phyloP scores from a whole-genome alignment of 1,140 invertebrate species.

The Calliopsis andreniformis region DNA sequence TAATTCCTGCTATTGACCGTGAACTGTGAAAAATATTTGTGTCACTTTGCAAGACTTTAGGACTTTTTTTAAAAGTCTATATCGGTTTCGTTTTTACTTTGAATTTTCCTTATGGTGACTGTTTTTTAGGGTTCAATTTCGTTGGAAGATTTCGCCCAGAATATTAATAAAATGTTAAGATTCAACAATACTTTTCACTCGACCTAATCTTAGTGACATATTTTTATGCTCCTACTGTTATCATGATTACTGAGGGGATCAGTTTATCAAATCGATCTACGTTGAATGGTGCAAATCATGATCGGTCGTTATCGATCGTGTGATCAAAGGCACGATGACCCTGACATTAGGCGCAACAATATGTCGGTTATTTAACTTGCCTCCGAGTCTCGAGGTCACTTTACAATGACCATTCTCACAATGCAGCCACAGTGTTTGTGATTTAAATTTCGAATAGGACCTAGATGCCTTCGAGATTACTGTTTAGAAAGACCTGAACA shows the following conservation, averaged over 20 bases:
- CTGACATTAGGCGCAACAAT: conserved; percentile 21
- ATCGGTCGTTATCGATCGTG: no score
- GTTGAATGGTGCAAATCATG: not conserved
- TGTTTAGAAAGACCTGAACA: conserved; percentile 16
- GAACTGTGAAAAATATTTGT: no score
- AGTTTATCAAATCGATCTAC: not conserved
- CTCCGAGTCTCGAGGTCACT: not conserved
- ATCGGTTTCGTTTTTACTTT: not conserved
- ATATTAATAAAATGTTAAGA: no score
- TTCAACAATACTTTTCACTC: no score
- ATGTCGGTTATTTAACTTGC: conserved; percentile 11
- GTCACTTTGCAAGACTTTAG: no score
- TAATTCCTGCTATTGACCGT: not conserved
- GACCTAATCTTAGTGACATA: no score
- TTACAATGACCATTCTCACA: conserved; percentile 5
- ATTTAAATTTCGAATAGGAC: conserved; percentile 22
- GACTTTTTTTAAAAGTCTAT: not conserved
- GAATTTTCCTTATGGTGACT: no score
- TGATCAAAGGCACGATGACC: not conserved
- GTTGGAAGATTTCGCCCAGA: no score
- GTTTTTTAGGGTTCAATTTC: no score
- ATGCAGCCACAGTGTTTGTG: conserved; percentile 2
- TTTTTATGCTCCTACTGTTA: no score
- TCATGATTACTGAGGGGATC: no score
- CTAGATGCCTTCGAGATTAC: conserved; percentile 3